Evolutionary conservation across 2,113 vertebrate genomes (phyloP).

Genomic region (Corynorhinus townsendii): DNA sequence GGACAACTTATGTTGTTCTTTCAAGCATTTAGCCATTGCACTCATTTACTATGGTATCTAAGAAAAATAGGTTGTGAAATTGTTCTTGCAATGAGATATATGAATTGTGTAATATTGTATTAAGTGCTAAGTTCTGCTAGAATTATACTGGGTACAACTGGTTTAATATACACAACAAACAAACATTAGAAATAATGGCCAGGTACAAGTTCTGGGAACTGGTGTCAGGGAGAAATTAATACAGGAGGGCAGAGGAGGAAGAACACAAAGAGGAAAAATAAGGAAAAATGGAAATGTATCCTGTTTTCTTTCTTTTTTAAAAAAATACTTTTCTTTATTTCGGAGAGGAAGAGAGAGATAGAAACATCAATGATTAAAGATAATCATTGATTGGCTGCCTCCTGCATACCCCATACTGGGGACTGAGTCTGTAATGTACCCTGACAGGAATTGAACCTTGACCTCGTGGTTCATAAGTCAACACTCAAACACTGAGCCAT

Average conservation of each 20-base stretch:
- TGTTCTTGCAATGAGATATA: not conserved
- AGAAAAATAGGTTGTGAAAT: not conserved
- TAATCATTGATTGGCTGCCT: too few species aligned
- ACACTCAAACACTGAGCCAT: too few species aligned
- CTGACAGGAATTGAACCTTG: too few species aligned
- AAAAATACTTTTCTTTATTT: too few species aligned
- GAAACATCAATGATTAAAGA: too few species aligned
- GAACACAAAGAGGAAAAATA: not conserved
- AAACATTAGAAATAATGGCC: not conserved
- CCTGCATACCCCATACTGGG: too few species aligned
- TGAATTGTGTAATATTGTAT: not conserved
- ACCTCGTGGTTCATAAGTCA: too few species aligned
- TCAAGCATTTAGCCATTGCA: not conserved
- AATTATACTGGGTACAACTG: not conserved
- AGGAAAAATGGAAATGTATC: not conserved
- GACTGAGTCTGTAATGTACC: too few species aligned
- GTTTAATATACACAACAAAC: not conserved
- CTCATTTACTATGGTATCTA: not conserved
- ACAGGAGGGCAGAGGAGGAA: not conserved
- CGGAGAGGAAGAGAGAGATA: too few species aligned
- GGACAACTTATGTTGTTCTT: not conserved
- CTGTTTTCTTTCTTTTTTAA: not conserved
- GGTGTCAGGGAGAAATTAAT: not conserved
- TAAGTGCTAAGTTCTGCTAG: not conserved
- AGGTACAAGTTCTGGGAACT: not conserved